These are phyloP conservation scores for Drosophila guanche DNA, from an alignment of 1,140 invertebrate species.

Conservation along the genomic window DNA sequence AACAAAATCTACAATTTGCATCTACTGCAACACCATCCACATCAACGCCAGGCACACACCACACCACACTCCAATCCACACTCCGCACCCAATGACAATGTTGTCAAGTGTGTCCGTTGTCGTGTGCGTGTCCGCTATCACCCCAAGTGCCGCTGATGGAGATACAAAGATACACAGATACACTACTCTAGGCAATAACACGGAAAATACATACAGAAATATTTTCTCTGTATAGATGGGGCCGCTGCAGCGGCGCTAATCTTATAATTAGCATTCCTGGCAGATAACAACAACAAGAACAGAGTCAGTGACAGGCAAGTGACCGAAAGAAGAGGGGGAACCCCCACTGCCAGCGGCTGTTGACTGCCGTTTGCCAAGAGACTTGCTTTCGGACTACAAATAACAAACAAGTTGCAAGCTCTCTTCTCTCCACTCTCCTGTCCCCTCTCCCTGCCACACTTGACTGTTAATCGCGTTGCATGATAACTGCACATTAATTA, in stretches of 20 bases:
- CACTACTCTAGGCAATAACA: slow-evolving; percentile 1
- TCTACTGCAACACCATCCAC: too few relatives aligned
- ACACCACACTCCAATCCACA: too few relatives aligned
- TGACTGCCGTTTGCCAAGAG: slow-evolving; percentile 6
- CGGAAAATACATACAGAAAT: slow-evolving; percentile 18
- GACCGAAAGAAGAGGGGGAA: slow-evolving; percentile 3
- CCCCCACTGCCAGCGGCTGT: slow-evolving; percentile 7
- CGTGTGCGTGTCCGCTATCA: slow-evolving; percentile 68
- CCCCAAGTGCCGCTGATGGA: slow-evolving; percentile 50
- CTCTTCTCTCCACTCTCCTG: too few relatives aligned
- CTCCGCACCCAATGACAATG: slow-evolving; percentile 26
- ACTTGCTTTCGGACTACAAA: slow-evolving; percentile 64
- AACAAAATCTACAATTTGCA: too few relatives aligned
- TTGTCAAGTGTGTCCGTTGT: slow-evolving; percentile 58
- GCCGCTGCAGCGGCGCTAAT: slow-evolving; percentile 60
- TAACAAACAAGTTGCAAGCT: slow-evolving; percentile 76
- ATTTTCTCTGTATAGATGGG: slow-evolving; percentile 40
- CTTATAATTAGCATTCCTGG: slow-evolving; percentile 82
- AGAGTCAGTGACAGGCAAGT: slow-evolving; percentile 46
- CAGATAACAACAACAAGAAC: slow-evolving; percentile 75
- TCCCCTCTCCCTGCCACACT: slow-evolving; percentile 20
- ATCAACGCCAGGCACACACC: too few relatives aligned
- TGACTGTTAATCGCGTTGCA: slow-evolving; percentile 77
- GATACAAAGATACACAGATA: slow-evolving; percentile 39
- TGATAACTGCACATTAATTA: slow-evolving; percentile 81